Conservation (phyloP, 2,888 invertebrate genomes). For the Dasysyrphus tricinctus region DNA sequence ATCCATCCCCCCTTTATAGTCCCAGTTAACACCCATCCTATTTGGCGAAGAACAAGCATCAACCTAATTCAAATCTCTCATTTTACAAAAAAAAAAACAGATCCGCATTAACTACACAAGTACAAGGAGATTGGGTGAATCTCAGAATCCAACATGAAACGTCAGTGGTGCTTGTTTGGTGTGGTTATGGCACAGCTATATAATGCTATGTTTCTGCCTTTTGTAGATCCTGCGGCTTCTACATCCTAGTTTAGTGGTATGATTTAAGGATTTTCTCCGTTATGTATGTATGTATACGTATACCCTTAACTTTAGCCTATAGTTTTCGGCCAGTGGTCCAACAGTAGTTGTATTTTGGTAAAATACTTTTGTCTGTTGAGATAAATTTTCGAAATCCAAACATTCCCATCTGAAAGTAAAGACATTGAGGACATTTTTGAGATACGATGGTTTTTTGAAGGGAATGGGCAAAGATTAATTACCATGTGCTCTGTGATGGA, state of each 20-base stretch:
- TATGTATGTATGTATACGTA: constrained; percentile 6
- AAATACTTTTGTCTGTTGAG: constrained; percentile 61
- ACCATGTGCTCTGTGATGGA: constrained; percentile 69
- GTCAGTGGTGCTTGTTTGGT: constrained; percentile 66
- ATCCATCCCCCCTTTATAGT: neutral
- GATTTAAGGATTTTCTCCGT: constrained; percentile 67
- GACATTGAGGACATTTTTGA: constrained; percentile 72
- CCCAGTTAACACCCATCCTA: neutral
- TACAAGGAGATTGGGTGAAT: constrained; percentile 39
- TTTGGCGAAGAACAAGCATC: neutral
- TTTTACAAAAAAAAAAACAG: constrained; percentile 10
- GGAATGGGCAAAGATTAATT: constrained; percentile 65
- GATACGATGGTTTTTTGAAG: constrained; percentile 50
- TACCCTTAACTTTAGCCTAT: constrained; percentile 8
- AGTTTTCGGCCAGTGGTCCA: constrained; percentile 33
- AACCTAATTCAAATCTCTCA: constrained; percentile 45
- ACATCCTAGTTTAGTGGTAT: constrained; percentile 52
- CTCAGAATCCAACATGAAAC: constrained; percentile 55
- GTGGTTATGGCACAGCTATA: constrained; percentile 50
- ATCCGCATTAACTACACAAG: constrained; percentile 53
- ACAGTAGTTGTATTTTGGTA: constrained; percentile 44
- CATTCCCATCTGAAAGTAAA: constrained; percentile 54
- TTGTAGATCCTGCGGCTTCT: constrained; percentile 63
- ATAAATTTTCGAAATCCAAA: constrained; percentile 69
- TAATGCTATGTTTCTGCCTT: constrained; percentile 65